Conservation (phyloP, 2,797 vertebrate species). For the Diglossa cyanea region DNA sequence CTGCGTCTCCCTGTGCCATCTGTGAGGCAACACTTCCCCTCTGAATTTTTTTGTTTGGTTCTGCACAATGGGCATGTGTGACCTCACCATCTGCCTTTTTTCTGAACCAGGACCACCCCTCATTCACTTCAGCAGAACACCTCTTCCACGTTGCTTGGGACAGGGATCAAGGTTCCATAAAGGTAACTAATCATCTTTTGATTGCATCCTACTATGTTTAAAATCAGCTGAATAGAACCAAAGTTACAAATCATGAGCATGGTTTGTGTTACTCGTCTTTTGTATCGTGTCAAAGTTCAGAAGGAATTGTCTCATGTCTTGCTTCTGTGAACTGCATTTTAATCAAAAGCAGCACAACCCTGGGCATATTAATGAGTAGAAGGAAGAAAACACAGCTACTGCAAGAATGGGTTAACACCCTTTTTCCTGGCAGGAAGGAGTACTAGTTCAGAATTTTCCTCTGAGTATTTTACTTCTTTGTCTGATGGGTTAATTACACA, state of each 20-base stretch:
- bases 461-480: background rate
- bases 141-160: background rate
- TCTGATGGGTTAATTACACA: background rate
- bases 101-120: background rate
- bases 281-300: background rate
- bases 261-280: background rate
- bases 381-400: background rate
- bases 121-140: background rate
- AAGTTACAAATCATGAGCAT: background rate
- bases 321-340: background rate
- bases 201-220: background rate
- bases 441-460: background rate
- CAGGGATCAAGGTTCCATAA: background rate
- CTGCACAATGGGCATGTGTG: background rate
- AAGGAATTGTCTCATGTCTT: background rate
- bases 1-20: background rate
- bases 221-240: background rate
- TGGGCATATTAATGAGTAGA: accelerated
- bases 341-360: background rate
- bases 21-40: background rate
- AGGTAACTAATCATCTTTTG: background rate
- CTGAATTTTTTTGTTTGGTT: background rate
- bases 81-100: background rate
- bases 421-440: background rate
- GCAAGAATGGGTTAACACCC: background rate